Percentiles rank a stretch among this genome's conserved stretches.
Evolutionary conservation across 2,113 vertebrate species (phyloP).

Genomic region (Entomyzon cyanotis): DNA sequence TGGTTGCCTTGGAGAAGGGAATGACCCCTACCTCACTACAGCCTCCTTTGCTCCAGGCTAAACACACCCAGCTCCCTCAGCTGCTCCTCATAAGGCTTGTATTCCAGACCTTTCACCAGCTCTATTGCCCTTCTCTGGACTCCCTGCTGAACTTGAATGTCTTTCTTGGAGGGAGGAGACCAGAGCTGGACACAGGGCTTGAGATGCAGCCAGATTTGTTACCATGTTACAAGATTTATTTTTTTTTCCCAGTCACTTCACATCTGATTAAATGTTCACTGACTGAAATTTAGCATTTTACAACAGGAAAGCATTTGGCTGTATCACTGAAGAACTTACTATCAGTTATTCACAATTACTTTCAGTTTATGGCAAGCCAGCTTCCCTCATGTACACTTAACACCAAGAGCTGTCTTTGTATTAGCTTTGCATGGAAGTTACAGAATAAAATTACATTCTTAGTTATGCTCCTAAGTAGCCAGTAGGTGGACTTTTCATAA

Average conservation of each 20-base stretch:
- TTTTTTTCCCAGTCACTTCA: background rate
- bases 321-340: background rate
- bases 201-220: background rate
- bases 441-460: background rate
- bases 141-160: background rate
- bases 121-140: rapidly evolving
- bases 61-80: background rate
- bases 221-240: background rate
- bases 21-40: rapidly evolving
- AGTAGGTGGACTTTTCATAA: background rate
- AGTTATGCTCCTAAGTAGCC: background rate
- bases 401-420: background rate
- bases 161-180: background rate
- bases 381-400: background rate
- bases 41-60: background rate
- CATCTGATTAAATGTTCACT: background rate
- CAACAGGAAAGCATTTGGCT: background rate
- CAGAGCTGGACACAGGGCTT: background rate
- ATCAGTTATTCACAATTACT: background rate
- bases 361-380: background rate
- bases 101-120: background rate
- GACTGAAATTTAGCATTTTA: background rate
- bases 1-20: background rate
- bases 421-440: background rate
- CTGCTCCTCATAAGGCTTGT: background rate